Evolutionary conservation across 2,113 vertebrate genomes (phyloP).

Genomic region (Microtus montanus): DNA sequence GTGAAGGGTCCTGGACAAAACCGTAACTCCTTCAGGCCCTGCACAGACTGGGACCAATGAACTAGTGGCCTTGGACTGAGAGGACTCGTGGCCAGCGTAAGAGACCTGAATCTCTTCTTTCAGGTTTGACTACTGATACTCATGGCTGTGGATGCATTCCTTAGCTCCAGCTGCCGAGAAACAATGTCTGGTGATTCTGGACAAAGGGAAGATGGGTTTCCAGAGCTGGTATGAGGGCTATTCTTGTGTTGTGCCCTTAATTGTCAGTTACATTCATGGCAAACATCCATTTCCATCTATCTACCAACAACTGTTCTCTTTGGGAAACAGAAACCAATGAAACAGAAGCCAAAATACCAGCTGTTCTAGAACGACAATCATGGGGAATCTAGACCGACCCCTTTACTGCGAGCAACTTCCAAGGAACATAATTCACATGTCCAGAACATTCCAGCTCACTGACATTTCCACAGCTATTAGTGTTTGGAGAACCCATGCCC

Average conservation of each 20-base stretch:
- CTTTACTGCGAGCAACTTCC: background rate
- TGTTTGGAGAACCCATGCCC: background rate
- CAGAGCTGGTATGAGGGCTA: background rate
- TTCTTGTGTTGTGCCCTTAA: background rate
- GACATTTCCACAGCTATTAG: background rate
- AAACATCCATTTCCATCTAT: background rate
- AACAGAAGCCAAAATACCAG: slow-evolving; percentile 17
- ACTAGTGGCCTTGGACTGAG: background rate
- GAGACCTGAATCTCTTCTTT: background rate
- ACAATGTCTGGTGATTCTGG: background rate
- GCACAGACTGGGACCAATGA: background rate
- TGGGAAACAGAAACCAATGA: slow-evolving; percentile 28
- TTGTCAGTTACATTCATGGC: background rate
- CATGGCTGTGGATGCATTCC: background rate
- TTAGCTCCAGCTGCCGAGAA: background rate
- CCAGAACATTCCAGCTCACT: background rate
- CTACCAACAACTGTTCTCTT: background rate
- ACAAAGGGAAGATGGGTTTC: background rate
- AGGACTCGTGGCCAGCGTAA: background rate
- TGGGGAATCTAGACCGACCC: background rate
- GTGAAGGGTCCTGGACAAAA: background rate
- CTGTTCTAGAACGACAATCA: background rate
- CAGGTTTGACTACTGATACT: background rate
- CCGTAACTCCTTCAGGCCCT: background rate
- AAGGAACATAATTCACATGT: background rate